Base-by-base conservation (phyloP, 30 jellyfish, hydroid and myxozoan genomes). In the Hydractinia symbiolongicarpus region DNA sequence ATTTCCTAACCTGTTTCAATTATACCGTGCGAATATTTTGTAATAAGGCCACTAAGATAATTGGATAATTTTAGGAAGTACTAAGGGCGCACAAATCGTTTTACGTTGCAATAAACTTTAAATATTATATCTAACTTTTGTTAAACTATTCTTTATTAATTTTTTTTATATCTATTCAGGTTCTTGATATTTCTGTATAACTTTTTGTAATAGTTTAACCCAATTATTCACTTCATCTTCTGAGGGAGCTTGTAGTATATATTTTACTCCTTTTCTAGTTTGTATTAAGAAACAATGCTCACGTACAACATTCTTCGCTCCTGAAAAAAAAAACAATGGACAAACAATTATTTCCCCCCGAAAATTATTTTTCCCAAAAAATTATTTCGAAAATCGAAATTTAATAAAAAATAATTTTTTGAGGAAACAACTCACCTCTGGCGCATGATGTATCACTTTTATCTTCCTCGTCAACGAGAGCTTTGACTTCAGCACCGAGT, bases 221-320 rank as follows among this genome's bases (percentile, higher is more conserved):
- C 96, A 88, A 20, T 61, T 64, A 6, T 50, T 49, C 66, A 81
- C 83, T 51, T 88, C 96, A 67, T 66, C 87, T 61, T 60, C 78
- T 44, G 89, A 64, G 5, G 89, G 90, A 14, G 96, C 96, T 62
- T 88, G 89, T 53, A 88, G 82, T 53, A 68, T 76, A 60, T 72
- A 88, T 44, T 54, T 8, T 52, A 67, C 62, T 13, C 94, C 94
- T 50, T 79, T 83, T 49, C 19, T 83, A 20, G 96, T 88, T 40
- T 78, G 88, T 53, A 88, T 79, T 15, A 44, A 19, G 54, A 78
- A 61, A 61, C 81, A 78, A 60, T 55, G 69, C 40, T 78, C 86
- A 20, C 78, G 16, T 5, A 44, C 83, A 7, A 78, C 58, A 17
- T 61, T 56, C 61, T 60, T 56, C 16, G 82, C 81, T 60, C 61